Base-by-base conservation (phyloP, 2,797 vertebrate species). In the Echeneis naucrates region DNA sequence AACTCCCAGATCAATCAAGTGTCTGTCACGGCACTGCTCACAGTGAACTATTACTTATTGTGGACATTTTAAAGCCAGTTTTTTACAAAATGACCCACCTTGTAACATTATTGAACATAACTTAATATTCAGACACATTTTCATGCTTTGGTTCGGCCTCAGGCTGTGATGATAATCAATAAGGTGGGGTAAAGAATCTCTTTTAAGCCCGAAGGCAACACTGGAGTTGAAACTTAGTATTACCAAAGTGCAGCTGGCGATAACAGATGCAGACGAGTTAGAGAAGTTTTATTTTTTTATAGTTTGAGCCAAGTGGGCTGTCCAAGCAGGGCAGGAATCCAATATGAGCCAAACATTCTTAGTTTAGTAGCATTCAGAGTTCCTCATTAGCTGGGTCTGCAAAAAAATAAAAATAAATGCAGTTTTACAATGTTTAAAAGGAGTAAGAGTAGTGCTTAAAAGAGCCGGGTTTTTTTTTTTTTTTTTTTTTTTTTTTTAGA, bases 351-450 rank as follows among this genome's bases (percentile, higher is more conserved):
- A 58, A 61, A 42, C 44, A 35, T 68, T 80, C 13, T 60, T 12
- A 26, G 9, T 30, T 23, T 27, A 16, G 17, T 2, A 11, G 68
- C 40, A 32, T 56, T 72, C 21, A 78, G 14, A 79, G 71, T n/a
- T 50, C 51, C 23, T 38, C 37, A 2, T 24, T 45, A 53, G 33
- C 23, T 45, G 11, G 16, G 12, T 65, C 12, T 37, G 60, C 30
- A 70, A 63, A 57, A 78, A 72, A 42, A n/a, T n/a, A n/a, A 65
- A 75, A 81, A 63, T 71, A n/a, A n/a, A n/a, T 63, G 51, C 61
- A 63, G 38, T 23, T 75, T 81, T 44, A 74, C 37, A 53, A 62
- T 62, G 38, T 75, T 52, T 75, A 21, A 63, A 63, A 50, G 62
- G 30, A 59, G 38, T 58, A 33, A 59, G 40, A 65, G 23, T 6